Evolutionary conservation across 2,113 vertebrate species (phyloP).

Genomic region (Poecile atricapillus): DNA sequence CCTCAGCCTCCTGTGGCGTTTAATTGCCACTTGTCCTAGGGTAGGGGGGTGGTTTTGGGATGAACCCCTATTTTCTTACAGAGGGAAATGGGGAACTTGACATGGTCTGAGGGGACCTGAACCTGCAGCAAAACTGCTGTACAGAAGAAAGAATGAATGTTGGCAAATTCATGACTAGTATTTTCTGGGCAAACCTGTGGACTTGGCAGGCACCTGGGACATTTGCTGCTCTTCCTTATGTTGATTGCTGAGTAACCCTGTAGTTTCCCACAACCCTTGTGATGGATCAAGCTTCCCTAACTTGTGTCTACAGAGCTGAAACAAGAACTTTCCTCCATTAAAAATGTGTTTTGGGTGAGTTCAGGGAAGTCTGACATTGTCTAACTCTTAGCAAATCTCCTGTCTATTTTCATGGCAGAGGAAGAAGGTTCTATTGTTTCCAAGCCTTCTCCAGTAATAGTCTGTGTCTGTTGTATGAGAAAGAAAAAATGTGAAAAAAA

Average conservation of each 20-base stretch:
- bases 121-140: background rate
- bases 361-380: background rate
- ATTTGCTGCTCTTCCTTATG: background rate
- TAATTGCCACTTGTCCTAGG: background rate
- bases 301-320: background rate
- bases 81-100: background rate
- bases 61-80: background rate
- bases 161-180: background rate
- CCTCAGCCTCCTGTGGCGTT: background rate
- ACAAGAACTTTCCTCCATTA: background rate
- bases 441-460: background rate
- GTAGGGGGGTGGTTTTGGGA: background rate
- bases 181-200: conserved; percentile 5
- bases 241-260: background rate
- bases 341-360: background rate
- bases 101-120: background rate
- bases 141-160: background rate
- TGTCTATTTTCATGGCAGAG: background rate
- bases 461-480: background rate
- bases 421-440: background rate
- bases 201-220: background rate
- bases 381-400: background rate
- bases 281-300: background rate
- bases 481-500: background rate
- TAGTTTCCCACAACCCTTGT: background rate